Conservation (phyloP, 2,797 vertebrate genomes). For the Acestrorhynchus altus region DNA sequence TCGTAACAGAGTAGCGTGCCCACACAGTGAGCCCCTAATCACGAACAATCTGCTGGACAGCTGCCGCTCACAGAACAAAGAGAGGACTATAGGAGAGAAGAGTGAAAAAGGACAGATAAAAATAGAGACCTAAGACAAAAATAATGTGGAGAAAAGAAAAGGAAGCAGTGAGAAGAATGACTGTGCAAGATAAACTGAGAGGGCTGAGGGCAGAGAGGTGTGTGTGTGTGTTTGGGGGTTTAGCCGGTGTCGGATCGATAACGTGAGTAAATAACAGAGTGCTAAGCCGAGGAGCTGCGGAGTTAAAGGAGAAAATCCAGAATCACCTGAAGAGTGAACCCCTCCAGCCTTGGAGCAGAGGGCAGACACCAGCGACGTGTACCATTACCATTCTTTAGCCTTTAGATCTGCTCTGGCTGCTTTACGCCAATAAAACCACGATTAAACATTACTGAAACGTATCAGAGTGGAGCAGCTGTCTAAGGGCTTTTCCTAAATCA, state of each 20-base stretch:
- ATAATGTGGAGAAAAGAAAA: background rate
- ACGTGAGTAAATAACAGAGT: conserved; percentile 78
- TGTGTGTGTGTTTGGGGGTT: too few relatives aligned
- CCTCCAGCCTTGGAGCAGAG: too few relatives aligned
- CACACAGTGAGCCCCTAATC: background rate
- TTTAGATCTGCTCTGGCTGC: too few relatives aligned
- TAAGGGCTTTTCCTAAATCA: too few relatives aligned
- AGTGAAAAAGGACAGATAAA: background rate
- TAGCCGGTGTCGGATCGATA: conserved; percentile 66
- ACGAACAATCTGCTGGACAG: conserved; percentile 12
- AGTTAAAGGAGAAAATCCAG: conserved; percentile 75
- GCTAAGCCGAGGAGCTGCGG: conserved; percentile 76
- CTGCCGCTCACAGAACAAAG: conserved; percentile 2
- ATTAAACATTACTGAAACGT: too few relatives aligned
- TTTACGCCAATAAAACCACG: too few relatives aligned
- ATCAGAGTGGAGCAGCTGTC: too few relatives aligned
- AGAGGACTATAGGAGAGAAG: background rate
- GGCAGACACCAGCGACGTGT: too few relatives aligned
- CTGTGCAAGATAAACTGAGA: background rate
- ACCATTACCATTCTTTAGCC: too few relatives aligned
- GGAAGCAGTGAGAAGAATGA: background rate
- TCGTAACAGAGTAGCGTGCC: background rate
- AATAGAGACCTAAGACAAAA: background rate
- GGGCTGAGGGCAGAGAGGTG: background rate
- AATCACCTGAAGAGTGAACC: conserved; percentile 45